Evolutionary conservation across 1,140 invertebrate genomes (phyloP).

Genomic region (Ptiloglossa arizonensis): DNA sequence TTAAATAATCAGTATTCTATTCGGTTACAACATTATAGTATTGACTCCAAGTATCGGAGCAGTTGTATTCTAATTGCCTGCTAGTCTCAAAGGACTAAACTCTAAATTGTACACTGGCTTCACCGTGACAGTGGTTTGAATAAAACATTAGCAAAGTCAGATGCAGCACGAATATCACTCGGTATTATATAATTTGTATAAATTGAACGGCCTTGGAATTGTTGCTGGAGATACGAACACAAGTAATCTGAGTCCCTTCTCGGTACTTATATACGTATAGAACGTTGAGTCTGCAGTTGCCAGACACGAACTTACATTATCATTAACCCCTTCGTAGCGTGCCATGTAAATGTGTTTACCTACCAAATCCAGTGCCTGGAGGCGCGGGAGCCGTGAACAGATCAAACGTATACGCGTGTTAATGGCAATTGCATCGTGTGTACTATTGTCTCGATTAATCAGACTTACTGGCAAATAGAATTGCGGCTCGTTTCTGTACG

Average conservation of each 20-base stretch:
- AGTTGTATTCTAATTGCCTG: too few relatives aligned
- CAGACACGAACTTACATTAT: slow-evolving; percentile 64
- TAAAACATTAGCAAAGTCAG: background rate
- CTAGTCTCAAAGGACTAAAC: too few relatives aligned
- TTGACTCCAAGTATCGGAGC: too few relatives aligned
- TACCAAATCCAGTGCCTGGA: slow-evolving; percentile 26
- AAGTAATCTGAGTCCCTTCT: background rate
- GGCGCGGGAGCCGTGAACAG: slow-evolving; percentile 28
- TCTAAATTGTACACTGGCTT: background rate
- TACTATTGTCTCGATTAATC: slow-evolving; percentile 59
- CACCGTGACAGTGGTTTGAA: background rate
- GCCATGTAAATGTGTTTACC: slow-evolving; percentile 57
- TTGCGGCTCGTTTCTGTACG: background rate
- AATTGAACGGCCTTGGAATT: slow-evolving; percentile 29
- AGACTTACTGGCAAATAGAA: slow-evolving; percentile 49
- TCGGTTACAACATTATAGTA: too few relatives aligned
- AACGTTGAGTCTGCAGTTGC: slow-evolving; percentile 29
- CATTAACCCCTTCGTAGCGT: slow-evolving; percentile 50
- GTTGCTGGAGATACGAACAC: slow-evolving; percentile 28
- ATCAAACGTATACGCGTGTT: slow-evolving; percentile 60
- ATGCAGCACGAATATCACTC: background rate
- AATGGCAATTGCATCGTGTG: slow-evolving; percentile 56
- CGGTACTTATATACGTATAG: slow-evolving; percentile 14
- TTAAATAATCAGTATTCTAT: too few relatives aligned
- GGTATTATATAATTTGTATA: background rate